Percentiles rank a stretch among this genome's conserved stretches.
These are phyloP conservation scores for Diadromus collaris DNA, from an alignment of 2,888 invertebrate genomes.

Conservation along the genomic window DNA sequence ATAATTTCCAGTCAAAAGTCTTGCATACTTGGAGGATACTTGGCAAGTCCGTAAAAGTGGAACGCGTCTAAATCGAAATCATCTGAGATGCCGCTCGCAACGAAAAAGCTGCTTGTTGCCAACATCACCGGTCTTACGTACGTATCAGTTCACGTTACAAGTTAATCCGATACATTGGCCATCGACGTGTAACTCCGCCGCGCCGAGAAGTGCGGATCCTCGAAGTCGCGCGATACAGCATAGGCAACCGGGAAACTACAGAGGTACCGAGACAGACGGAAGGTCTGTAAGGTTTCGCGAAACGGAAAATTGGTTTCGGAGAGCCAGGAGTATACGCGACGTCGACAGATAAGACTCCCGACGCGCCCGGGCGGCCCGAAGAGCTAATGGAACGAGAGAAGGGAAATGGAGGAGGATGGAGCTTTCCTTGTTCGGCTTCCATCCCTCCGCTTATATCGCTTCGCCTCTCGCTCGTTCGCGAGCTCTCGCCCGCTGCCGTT, in stretches of 20 bases:
- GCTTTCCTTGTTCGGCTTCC: slow-evolving; percentile 56
- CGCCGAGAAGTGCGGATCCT: neutral
- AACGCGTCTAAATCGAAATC: neutral
- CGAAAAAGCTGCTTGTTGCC: neutral
- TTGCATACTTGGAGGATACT: neutral
- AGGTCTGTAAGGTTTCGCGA: slow-evolving; percentile 46
- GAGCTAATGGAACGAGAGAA: slow-evolving; percentile 59
- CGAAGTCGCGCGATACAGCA: neutral
- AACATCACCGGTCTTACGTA: neutral
- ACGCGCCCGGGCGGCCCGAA: slow-evolving; percentile 44
- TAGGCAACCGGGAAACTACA: neutral
- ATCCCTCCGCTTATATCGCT: slow-evolving; percentile 41
- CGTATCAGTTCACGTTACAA: neutral
- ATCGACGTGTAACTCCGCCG: neutral
- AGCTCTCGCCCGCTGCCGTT: slow-evolving; percentile 43
- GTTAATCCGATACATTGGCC: slow-evolving; percentile 5
- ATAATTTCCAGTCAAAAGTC: too few relatives aligned
- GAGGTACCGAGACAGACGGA: slow-evolving; percentile 4
- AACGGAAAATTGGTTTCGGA: slow-evolving; percentile 57
- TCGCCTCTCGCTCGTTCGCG: slow-evolving; percentile 37
- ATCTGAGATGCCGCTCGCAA: neutral
- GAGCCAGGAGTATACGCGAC: slow-evolving; percentile 49
- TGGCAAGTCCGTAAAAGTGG: neutral
- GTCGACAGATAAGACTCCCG: slow-evolving; percentile 57
- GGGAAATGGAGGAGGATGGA: slow-evolving; percentile 59